Conservation (phyloP, 37 sponge, comb jelly and placozoan species). For the Halisarca cf. caerulea region DNA sequence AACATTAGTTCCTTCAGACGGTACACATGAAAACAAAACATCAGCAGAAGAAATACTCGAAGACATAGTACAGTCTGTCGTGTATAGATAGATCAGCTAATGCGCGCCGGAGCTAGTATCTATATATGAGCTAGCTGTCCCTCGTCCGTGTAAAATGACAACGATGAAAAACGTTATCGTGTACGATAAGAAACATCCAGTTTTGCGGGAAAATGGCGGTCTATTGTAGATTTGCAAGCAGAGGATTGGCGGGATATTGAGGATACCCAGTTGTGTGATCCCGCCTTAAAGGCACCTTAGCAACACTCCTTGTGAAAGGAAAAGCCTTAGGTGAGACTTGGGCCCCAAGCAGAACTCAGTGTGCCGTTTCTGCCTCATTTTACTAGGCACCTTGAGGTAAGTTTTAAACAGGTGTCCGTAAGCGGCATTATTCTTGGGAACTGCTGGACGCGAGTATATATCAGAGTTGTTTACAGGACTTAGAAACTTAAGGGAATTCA, state of each 20-base stretch:
- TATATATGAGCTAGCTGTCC: neutral
- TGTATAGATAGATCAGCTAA: too few relatives aligned
- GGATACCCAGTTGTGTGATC: neutral
- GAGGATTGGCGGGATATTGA: slow-evolving; percentile 11
- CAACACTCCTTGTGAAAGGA: neutral
- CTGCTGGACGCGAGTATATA: too few relatives aligned
- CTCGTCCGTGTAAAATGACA: neutral
- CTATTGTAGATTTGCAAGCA: neutral
- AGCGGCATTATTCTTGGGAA: too few relatives aligned
- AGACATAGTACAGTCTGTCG: too few relatives aligned
- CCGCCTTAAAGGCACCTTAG: slow-evolving; percentile 23
- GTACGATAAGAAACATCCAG: neutral
- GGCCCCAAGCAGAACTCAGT: too few relatives aligned
- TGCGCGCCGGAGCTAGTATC: too few relatives aligned
- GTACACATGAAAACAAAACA: slow-evolving; percentile 32
- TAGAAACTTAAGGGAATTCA: too few relatives aligned
- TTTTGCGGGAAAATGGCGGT: slow-evolving; percentile 22
- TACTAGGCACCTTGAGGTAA: too few relatives aligned
- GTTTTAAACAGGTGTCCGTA: too few relatives aligned
- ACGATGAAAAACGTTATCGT: neutral
- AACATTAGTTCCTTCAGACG: slow-evolving; percentile 7
- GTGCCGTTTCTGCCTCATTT: too few relatives aligned
- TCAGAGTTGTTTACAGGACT: too few relatives aligned
- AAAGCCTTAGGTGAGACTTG: too few relatives aligned
- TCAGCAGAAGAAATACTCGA: neutral